Evolutionary conservation across 2,888 invertebrate species (phyloP).

Genomic region (Dryobota labecula): DNA sequence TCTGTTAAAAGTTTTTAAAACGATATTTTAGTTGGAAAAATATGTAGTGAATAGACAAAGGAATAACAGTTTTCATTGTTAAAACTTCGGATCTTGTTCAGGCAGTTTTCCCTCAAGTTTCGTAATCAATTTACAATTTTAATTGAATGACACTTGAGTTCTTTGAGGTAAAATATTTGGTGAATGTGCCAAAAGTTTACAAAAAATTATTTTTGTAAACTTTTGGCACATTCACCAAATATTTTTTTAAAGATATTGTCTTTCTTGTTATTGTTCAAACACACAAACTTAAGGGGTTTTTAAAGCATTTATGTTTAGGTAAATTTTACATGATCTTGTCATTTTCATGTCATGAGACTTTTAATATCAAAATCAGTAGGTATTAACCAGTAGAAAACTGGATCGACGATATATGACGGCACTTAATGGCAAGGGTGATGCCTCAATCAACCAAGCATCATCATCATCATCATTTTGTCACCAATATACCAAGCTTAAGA

Average conservation of each 20-base stretch:
- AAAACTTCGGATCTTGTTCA: conserved; percentile 35
- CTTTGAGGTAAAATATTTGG: conserved; percentile 13
- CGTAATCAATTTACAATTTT: conserved; percentile 26
- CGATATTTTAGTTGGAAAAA: conserved; percentile 37
- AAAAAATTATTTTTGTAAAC: no score
- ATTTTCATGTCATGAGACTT: background rate
- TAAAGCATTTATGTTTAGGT: background rate
- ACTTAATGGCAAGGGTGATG: background rate
- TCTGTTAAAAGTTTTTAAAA: conserved; percentile 37
- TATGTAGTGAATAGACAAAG: conserved; percentile 30
- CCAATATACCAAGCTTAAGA: background rate
- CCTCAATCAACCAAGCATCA: no score
- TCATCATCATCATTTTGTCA: background rate
- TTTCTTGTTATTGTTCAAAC: background rate
- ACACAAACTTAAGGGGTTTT: background rate
- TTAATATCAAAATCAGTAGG: background rate
- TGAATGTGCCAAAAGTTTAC: background rate
- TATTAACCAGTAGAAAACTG: background rate
- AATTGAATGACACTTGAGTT: conserved; percentile 14
- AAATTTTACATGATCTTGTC: background rate
- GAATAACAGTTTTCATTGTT: conserved; percentile 53
- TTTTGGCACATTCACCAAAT: no score
- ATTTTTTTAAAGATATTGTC: background rate
- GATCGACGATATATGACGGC: background rate
- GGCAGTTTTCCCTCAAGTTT: conserved; percentile 11